Evolutionary conservation across 2,797 vertebrate genomes (phyloP), one percentile per base, ranked within the genome.

Genomic region (Chloroceryle inda): DNA sequence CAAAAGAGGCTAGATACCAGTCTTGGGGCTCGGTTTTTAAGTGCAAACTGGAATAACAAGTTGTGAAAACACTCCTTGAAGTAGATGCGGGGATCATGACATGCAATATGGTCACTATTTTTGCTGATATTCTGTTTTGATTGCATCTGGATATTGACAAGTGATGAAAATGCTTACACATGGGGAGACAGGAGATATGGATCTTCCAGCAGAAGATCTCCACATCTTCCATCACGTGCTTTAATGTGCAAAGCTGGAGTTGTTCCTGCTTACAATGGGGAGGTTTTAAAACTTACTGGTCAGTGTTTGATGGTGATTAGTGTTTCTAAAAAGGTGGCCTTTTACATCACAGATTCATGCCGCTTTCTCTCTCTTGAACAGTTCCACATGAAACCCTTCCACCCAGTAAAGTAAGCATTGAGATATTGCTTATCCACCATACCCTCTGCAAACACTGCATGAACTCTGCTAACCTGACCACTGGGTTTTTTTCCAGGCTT

Each of bases 51-150:
- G 53, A 74, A 38, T 15, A 79, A 61, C 17, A 64, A 50, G 45
- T 27, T 22, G 2, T n/a, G 17, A 71, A 75, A 85, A 11, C 15
- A 13, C 7, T 67, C 53, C 2, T 45, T 73, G 27, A 82, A 93
- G 81, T 50, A 53, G 4, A 23, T 11, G 9, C 8, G 62, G n/a
- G 49, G 44, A 61, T 72, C 1, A 1, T 5, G 3, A 8, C 37
- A 27, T 33, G 26, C 9, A 47, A 21, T 49, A n/a, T 0, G 0
- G 2, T 50, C 37, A 14, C 27, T 74, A 3, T 1, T 67, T 73
- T 89, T 88, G 6, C 29, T 63, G 42, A 42, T 62, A 27, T 0
- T 4, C 13, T 67, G 2, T 56, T 72, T 71, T 69, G 24, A 42
- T 50, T 61, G 17, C 33, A 42, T 55, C 40, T 64, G 29, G 33